phyloP scores from a whole-genome alignment of 1,140 invertebrate species.

The Penaeus vannamei region DNA sequence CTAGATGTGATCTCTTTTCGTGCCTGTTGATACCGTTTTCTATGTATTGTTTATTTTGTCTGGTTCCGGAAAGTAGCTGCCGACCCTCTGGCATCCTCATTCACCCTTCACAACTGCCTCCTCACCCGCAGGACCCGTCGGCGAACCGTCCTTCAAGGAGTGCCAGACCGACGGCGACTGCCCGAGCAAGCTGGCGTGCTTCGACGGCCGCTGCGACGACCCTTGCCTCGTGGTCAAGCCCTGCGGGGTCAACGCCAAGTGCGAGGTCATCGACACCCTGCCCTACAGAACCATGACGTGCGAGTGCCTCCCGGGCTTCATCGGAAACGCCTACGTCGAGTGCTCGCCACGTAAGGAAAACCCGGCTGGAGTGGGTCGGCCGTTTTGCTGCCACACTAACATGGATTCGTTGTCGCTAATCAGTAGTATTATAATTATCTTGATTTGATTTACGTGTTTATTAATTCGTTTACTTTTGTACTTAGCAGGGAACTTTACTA shows the following conservation, averaged over 20 bases:
- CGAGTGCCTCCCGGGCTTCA: conserved; percentile 84
- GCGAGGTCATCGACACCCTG: conserved; percentile 70
- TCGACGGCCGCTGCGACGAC: conserved; percentile 83
- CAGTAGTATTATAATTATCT: no score
- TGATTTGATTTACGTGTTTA: no score
- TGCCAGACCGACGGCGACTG: conserved; percentile 86
- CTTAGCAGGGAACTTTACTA: no score
- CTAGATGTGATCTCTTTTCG: no score
- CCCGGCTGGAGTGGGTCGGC: no score
- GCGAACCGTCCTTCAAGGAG: conserved; percentile 72
- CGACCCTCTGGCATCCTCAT: background rate
- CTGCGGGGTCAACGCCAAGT: conserved; percentile 73
- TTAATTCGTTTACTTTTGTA: no score
- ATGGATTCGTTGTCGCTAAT: no score
- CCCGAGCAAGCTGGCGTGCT: conserved; percentile 84
- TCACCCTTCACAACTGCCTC: background rate
- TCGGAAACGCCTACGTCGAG: conserved; percentile 84
- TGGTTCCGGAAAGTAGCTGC: background rate
- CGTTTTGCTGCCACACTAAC: no score
- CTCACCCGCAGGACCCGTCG: conserved; percentile 32
- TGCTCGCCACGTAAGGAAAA: conserved; percentile 80
- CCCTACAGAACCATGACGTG: conserved; percentile 85
- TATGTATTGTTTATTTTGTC: no score
- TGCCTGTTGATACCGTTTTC: no score
- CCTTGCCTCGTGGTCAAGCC: conserved; percentile 74